Base-by-base conservation (phyloP, 2,797 vertebrate genomes). In the Oceanodroma leucorhoa region DNA sequence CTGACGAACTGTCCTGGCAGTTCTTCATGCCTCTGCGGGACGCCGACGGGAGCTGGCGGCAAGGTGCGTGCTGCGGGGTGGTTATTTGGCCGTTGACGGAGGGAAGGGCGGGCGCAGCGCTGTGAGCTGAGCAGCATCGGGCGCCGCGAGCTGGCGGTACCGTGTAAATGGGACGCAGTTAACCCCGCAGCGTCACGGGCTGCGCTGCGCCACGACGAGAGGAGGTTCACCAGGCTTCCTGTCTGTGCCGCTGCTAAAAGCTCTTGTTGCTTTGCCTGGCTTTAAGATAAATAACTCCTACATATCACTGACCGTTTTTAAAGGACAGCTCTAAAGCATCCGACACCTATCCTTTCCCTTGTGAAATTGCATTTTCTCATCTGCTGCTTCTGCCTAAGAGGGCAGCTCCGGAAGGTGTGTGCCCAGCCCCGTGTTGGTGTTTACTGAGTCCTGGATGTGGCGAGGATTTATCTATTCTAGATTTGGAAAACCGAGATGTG, bases 291-390 rank as follows among this genome's bases (percentile, higher is more conserved):
- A 17, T 38, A 40, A 5, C 29, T 38, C 50, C 38, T 34, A 2
- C 5, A 0, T 9, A 0, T 38, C 70, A 3, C 45, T 4, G 54
- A 7, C 7, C 4, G 5, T 2, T 43, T 60, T 41, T 21, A 8
- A 27, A 50, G 76, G 62, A 23, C n/a, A 30, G 51, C 64, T 50
- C 30, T 13, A 5, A 66, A 51, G 66, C 26, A 6, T n/a, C 54
- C 1, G 2, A 5, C 4, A 15, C 22, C 20, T 34, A 22, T 6
- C 21, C 61, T 41, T 78, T 24, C 24, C 5, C 0, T 32, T 9
- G 4, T 15, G 36, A 50, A 57, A 22, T 3, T 46, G 29, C 11
- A 2, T 18, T 57, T 70, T 57, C 30, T 46, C 30, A 32, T 70
- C 43, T 32, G 19, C 40, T 57, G 38, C 13, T 60, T 36, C 57